Conservation (phyloP, 2,797 vertebrate species). For the Sphenopsis melanotis region DNA sequence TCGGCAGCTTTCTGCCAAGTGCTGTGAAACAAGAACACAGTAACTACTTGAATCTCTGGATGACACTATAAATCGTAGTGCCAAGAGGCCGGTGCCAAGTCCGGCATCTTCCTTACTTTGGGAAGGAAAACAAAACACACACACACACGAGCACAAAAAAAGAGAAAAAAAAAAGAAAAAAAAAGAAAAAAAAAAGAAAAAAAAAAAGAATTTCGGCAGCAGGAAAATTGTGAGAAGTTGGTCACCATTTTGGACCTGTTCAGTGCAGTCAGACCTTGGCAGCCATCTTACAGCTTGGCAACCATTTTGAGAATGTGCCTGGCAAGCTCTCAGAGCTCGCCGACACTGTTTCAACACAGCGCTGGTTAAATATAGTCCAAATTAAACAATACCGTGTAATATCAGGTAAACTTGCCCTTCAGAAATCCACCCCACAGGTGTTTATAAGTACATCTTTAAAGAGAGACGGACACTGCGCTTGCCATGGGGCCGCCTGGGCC, state of each 20-base stretch:
- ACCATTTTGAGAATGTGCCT: conserved; percentile 93
- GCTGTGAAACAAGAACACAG: conserved; percentile 80
- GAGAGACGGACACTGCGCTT: neutral
- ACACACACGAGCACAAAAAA: neutral
- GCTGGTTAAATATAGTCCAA: conserved; percentile 75
- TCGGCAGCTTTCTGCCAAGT: conserved; percentile 77
- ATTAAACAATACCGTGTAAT: conserved; percentile 66
- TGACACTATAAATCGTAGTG: conserved; percentile 82
- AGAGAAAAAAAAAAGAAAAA: neutral
- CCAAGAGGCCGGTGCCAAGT: conserved; percentile 88
- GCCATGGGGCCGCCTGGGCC: neutral
- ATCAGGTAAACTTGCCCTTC: conserved; percentile 70
- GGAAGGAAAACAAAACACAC: neutral
- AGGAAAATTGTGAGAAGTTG: conserved; percentile 64
- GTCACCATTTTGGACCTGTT: conserved; percentile 79
- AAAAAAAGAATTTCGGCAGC: conserved; percentile 3
- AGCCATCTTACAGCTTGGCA: conserved; percentile 98
- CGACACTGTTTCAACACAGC: conserved; percentile 81
- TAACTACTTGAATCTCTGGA: conserved; percentile 89
- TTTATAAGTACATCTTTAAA: conserved; percentile 45
- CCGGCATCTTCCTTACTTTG: conserved; percentile 77
- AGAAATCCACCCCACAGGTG: conserved; percentile 6
- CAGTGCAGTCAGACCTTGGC: conserved; percentile 81
- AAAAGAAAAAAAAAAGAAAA: neutral
- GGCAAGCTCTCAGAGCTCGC: conserved; percentile 83